Evolutionary conservation across 2,113 vertebrate species (phyloP).

Genomic region (Nymphicus hollandicus): DNA sequence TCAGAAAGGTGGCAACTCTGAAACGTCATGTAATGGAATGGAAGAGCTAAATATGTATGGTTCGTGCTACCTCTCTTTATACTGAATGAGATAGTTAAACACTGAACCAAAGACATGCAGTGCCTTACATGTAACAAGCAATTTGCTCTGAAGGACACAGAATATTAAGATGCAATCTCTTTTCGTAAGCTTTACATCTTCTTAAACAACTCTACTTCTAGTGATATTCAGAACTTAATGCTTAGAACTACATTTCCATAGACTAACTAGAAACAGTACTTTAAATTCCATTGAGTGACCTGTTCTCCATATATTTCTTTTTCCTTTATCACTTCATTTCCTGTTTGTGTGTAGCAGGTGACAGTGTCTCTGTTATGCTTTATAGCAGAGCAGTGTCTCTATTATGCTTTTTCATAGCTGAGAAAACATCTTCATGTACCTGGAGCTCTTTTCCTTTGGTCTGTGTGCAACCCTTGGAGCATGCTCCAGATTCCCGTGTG

Average conservation of each 20-base stretch:
- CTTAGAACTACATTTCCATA: background rate
- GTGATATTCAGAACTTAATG: slow-evolving; percentile 29
- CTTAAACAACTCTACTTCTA: slow-evolving; percentile 42
- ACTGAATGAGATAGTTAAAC: slow-evolving; percentile 66
- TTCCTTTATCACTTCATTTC: background rate
- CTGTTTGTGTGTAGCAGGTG: background rate
- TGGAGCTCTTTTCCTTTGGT: background rate
- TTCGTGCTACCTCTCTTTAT: slow-evolving; percentile 76
- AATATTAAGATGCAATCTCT: slow-evolving; percentile 57
- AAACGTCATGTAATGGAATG: slow-evolving; percentile 21
- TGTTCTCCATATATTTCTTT: background rate
- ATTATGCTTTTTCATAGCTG: background rate
- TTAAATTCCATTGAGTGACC: background rate
- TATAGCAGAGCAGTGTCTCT: background rate
- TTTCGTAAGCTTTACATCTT: slow-evolving; percentile 46
- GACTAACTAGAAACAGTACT: slow-evolving; percentile 5
- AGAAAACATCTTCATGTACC: background rate
- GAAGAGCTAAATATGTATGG: slow-evolving; percentile 61
- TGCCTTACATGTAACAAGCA: slow-evolving; percentile 76
- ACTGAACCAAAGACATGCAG: slow-evolving; percentile 82
- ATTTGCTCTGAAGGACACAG: slow-evolving; percentile 53
- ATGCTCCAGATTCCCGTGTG: background rate
- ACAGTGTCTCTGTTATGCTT: background rate
- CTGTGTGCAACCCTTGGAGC: background rate
- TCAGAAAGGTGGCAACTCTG: slow-evolving; percentile 18